Conservation (phyloP, 2,113 vertebrate genomes). For the Xiphorhynchus elegans region DNA sequence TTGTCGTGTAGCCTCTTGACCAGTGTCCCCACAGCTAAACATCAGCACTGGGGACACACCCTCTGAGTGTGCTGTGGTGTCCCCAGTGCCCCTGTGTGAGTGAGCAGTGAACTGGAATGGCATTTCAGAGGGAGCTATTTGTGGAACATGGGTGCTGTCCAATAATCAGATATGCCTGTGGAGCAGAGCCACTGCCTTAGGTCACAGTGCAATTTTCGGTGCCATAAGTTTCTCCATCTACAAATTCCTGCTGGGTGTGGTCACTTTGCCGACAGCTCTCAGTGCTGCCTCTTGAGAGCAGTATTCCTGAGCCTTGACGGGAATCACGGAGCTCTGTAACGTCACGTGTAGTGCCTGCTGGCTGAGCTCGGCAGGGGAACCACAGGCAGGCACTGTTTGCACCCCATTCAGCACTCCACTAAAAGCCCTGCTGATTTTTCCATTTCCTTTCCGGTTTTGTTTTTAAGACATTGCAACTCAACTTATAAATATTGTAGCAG, state of each 20-base stretch:
- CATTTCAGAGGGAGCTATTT: conserved; percentile 52
- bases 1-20: not conserved
- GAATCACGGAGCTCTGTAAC: not conserved
- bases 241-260: conserved; percentile 40
- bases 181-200: conserved; percentile 41
- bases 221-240: conserved; percentile 17
- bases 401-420: not conserved
- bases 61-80: not conserved
- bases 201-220: conserved; percentile 43
- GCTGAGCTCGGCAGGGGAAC: not conserved
- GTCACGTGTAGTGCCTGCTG: not conserved
- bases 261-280: not conserved
- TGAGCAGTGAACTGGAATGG: not conserved
- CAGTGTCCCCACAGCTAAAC: not conserved
- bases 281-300: not conserved
- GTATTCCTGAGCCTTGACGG: not conserved
- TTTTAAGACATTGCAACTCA: not conserved
- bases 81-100: not conserved
- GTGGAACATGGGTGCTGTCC: conserved; percentile 12
- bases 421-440: not conserved
- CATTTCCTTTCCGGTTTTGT: not conserved
- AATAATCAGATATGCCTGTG: conserved; percentile 8
- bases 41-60: not conserved
- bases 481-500: not conserved
- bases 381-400: not conserved